Evolutionary conservation across 2,888 invertebrate genomes (phyloP), one percentile per base, ranked within the genome.

Genomic region (Lasioglossum villosulum): DNA sequence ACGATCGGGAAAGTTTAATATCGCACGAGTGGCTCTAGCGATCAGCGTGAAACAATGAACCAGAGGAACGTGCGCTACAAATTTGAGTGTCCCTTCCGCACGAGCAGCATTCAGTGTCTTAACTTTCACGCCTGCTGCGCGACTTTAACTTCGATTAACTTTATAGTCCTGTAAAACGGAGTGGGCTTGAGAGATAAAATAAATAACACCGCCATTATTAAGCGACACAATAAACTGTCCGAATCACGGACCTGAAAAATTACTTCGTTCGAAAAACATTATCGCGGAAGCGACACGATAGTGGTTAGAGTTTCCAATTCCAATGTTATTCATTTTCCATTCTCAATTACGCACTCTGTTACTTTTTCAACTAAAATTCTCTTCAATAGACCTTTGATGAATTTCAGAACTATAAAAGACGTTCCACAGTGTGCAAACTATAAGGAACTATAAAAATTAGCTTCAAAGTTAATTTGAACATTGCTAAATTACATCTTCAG

Each of bases 1-100:
- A 68, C 76, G 78, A 81, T 86, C 48, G 78, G 27, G 70, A 77
- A 77, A 76, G 76, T 80, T 83, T 80, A 77, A 89, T 81, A 81
- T 83, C 66, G 68, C 6, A 34, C 27, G 73, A 34, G 78, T 34
- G 81, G 75, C 66, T 79, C 27, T 19, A 39, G 48, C 42, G 75
- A 84, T 84, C 77, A 56, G 27, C 42, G 52, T 3, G 79, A 75
- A 66, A 70, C 84, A 75, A 84, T 72, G 75, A 84, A 27, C 75
- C 70, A 34, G 56, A 48, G 79, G 63, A 71, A 63, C 52, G 45
- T 42, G 19, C 52, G 56, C n/a, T 52, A 72, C 72, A 79, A 84
- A 84, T 84, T 84, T 63, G 52, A 66, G 66, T 66, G 56, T 71
- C 59, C 56, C 45, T 75, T 84, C 63, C 75, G 68, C 66, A 48